phyloP scores from a whole-genome alignment of 1,140 invertebrate species.

The Pachyrhynchus sulphureomaculatus region DNA sequence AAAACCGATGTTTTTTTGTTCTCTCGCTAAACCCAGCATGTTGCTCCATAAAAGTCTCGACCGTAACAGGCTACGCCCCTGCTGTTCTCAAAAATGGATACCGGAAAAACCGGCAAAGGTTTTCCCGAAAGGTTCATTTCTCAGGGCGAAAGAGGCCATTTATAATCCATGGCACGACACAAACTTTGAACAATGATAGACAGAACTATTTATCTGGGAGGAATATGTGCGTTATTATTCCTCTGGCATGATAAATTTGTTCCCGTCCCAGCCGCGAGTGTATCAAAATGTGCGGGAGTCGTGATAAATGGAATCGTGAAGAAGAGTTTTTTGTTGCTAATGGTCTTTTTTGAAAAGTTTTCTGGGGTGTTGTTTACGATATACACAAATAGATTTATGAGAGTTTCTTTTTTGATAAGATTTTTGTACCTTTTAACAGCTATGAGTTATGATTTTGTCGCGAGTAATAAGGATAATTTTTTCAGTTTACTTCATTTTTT shows the following conservation, averaged over 20 bases:
- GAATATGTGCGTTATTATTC: constrained; percentile 46
- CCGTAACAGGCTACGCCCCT: constrained; percentile 1
- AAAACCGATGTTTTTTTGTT: too few species aligned
- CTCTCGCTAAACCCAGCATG: too few species aligned
- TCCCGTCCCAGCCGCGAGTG: constrained; percentile 24
- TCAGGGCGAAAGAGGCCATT: constrained; percentile 39
- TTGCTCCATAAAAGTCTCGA: too few species aligned
- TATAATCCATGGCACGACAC: constrained; percentile 37
- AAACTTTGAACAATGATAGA: constrained; percentile 48
- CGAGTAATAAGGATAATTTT: too few species aligned
- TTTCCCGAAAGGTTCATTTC: too few species aligned
- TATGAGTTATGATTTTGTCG: too few species aligned
- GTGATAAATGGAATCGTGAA: constrained; percentile 29
- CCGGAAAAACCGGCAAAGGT: constrained; percentile 35
- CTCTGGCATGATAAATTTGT: constrained; percentile 44
- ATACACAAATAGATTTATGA: constrained; percentile 22
- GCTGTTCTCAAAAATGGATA: constrained; percentile 15
- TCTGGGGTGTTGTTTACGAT: constrained; percentile 12
- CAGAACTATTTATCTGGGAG: constrained; percentile 47
- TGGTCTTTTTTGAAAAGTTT: constrained; percentile 26
- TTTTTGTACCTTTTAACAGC: neutral
- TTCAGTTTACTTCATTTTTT: too few species aligned
- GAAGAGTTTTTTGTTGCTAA: constrained; percentile 23
- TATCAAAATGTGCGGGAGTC: constrained; percentile 24
- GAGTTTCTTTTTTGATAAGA: neutral